phyloP scores from a whole-genome alignment of 2,888 invertebrate genomes.

The Blastobasis lacticolella region DNA sequence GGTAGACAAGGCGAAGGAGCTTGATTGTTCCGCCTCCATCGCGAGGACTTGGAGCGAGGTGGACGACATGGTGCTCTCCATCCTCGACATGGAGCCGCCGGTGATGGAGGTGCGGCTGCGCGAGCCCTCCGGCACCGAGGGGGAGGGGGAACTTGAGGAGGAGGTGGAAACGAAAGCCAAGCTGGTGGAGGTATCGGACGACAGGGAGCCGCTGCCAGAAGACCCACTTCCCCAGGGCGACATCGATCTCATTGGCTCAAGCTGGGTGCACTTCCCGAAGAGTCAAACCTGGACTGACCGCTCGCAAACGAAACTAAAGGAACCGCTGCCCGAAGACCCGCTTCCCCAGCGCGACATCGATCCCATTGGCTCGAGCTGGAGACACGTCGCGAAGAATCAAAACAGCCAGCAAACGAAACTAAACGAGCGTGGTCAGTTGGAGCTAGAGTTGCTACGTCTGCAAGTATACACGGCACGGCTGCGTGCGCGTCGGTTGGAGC shows the following conservation, averaged over 20 bases:
- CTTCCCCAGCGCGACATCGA: too few relatives aligned
- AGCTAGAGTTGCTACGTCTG: background rate
- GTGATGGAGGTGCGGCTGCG: background rate
- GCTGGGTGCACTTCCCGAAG: too few relatives aligned
- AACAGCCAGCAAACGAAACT: too few relatives aligned
- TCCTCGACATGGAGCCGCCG: background rate
- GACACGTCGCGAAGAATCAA: too few relatives aligned
- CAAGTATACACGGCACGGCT: background rate
- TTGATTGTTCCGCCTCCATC: background rate
- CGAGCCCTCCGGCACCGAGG: background rate
- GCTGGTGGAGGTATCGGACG: too few relatives aligned
- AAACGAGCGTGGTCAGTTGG: too few relatives aligned
- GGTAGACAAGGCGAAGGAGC: background rate
- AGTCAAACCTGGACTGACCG: too few relatives aligned
- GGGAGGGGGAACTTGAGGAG: background rate
- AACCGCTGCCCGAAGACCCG: too few relatives aligned
- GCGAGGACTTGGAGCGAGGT: background rate
- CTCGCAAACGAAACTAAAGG: too few relatives aligned
- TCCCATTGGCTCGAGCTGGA: too few relatives aligned
- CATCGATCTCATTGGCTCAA: background rate
- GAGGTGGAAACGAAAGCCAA: too few relatives aligned
- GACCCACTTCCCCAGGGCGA: background rate
- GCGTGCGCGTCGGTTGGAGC: background rate
- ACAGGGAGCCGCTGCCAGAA: too few relatives aligned
- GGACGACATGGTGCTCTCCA: background rate